Evolutionary conservation across 2,797 vertebrate genomes (phyloP), one percentile per base, ranked within the genome.

Genomic region (Siniperca obscura): DNA sequence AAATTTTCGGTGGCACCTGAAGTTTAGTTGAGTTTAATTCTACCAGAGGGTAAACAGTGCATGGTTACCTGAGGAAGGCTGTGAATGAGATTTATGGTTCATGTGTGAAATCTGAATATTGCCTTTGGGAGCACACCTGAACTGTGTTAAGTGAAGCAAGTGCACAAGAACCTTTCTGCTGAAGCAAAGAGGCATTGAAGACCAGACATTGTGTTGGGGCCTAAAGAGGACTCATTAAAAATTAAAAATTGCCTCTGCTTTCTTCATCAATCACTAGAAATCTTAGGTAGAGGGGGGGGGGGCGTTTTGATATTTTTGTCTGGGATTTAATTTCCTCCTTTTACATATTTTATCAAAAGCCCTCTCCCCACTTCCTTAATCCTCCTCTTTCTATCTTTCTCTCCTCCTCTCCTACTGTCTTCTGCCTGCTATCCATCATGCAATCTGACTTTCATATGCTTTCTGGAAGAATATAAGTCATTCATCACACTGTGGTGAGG

Each of bases 361-460:
- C 68, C 74, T 72, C 81, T 74, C 48, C 27, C 48, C 53, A 72
- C 67, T 85, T 81, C 69, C 80, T 86, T 67, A 81, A 86, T 74
- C 66, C 67, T 56, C 59, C 36, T 25, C 46, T 25, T 60, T 57
- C 60, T 71, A 71, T 89, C 79, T 48, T 44, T 76, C 80, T 86
- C 78, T 61, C 68, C 55, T 75, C 69, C 40, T 84, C 25, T 81
- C 59, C 87, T 80, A 77, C 85, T 87, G 79, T 85, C 88, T 76
- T 76, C 27, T 36, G 22, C 80, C 81, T 81, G 71, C 86, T 89
- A 94, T 96, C 91, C 80, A 94, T 96, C 93, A 93, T 85, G 40
- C 30, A n/a, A 90, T 92, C 83, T 89, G 92, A 91, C 93, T 95
- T 93, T 94, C 95, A 95, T 95, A 95, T 91, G 91, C 93, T 94